phyloP scores from a whole-genome alignment of 2,797 vertebrate genomes.

The Oryzias sinensis region DNA sequence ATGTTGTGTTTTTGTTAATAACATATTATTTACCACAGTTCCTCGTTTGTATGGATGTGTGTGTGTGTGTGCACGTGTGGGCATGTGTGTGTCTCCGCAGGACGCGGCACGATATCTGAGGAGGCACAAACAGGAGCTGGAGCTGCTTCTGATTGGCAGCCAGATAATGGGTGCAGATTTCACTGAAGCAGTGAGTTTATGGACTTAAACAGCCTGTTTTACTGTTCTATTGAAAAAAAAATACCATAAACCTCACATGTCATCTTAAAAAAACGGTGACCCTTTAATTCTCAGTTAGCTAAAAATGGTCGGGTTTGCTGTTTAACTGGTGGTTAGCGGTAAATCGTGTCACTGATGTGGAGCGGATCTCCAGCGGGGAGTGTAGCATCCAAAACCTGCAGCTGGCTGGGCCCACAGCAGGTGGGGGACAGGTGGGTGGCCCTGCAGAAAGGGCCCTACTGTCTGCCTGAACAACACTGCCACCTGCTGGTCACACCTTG shows the following conservation, averaged over 20 bases:
- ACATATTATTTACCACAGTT: no score
- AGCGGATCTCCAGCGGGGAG: slow-evolving; percentile 37
- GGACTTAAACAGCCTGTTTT: background rate
- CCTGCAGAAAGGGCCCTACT: background rate
- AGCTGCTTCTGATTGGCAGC: slow-evolving; percentile 85
- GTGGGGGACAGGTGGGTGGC: slow-evolving; percentile 66
- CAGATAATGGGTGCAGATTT: slow-evolving; percentile 83
- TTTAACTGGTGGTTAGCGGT: slow-evolving; percentile 19
- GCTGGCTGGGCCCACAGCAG: slow-evolving; percentile 27
- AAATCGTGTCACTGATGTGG: slow-evolving; percentile 31
- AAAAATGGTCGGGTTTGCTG: slow-evolving; percentile 8
- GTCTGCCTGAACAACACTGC: slow-evolving; percentile 27
- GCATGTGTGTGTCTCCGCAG: slow-evolving; percentile 60
- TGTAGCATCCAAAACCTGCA: slow-evolving; percentile 25
- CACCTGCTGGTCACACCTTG: slow-evolving; percentile 44
- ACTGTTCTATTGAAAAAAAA: background rate
- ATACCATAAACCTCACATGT: background rate
- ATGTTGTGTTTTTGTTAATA: no score
- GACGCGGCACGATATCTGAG: slow-evolving; percentile 79
- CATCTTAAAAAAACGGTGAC: background rate
- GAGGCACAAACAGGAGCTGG: slow-evolving; percentile 86
- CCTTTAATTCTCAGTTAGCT: slow-evolving; percentile 3
- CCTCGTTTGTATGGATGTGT: background rate
- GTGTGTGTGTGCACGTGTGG: background rate
- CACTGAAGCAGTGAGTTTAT: slow-evolving; percentile 83